Percentiles rank a stretch among this genome's conserved stretches.
Conservation (phyloP, 2,113 vertebrate genomes). For the Trematomus loennbergii region DNA sequence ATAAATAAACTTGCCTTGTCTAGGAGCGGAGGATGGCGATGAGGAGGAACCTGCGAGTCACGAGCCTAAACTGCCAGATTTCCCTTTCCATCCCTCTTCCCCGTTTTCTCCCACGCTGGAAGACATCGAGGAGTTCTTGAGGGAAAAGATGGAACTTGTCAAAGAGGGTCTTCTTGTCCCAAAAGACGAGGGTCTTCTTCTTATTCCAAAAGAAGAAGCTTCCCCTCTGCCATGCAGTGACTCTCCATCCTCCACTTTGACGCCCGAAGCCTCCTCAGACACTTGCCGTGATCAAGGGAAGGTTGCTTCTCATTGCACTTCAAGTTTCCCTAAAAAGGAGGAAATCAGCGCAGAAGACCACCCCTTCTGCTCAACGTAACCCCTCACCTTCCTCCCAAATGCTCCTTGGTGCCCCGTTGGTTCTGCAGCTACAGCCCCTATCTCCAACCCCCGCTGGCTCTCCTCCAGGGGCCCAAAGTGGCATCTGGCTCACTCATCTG, state of each 20-base stretch:
- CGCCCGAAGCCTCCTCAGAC: slow-evolving; percentile 20
- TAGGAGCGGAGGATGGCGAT: slow-evolving; percentile 22
- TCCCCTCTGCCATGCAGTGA: slow-evolving; percentile 47
- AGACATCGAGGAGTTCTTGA: slow-evolving; percentile 92
- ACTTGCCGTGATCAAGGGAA: slow-evolving; percentile 30
- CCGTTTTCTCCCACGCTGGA: slow-evolving; percentile 90
- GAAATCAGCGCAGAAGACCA: slow-evolving; percentile 25
- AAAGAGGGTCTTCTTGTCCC: slow-evolving; percentile 71
- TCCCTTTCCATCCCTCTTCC: slow-evolving; percentile 77
- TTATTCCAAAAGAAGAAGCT: slow-evolving; percentile 58
- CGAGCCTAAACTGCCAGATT: slow-evolving; percentile 83
- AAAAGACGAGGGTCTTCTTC: slow-evolving; percentile 68
- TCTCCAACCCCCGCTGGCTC: slow-evolving; percentile 59
- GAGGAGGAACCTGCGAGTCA: slow-evolving; percentile 42
- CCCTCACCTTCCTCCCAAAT: slow-evolving; percentile 51
- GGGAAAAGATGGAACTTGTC: slow-evolving; percentile 86
- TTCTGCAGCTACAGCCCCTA: slow-evolving; percentile 88
- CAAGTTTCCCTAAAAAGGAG: slow-evolving; percentile 14
- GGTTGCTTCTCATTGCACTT: slow-evolving; percentile 24
- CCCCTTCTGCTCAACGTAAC: slow-evolving; percentile 1
- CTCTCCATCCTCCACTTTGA: slow-evolving; percentile 21
- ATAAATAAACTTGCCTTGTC: too few species aligned
- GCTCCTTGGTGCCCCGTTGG: slow-evolving; percentile 79
- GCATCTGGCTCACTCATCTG: slow-evolving; percentile 84
- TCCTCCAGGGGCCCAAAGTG: slow-evolving; percentile 48